Evolutionary conservation across 1,140 invertebrate species (phyloP).

Genomic region (Nilaparvata lugens): DNA sequence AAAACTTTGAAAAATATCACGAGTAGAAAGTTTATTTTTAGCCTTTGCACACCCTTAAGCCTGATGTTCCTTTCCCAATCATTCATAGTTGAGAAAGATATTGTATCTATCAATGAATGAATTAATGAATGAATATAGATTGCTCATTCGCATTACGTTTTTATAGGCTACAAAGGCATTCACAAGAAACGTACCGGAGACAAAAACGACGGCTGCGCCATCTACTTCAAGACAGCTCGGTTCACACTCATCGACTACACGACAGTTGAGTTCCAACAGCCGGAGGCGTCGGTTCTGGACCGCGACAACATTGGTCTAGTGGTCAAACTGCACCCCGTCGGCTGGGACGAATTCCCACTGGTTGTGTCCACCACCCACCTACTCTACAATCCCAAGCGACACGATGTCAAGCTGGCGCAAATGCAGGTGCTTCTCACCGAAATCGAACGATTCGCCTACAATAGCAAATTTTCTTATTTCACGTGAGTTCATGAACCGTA

Average conservation of each 20-base stretch:
- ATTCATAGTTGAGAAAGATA: no score
- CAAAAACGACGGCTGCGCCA: conserved; percentile 72
- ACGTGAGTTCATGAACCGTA: no score
- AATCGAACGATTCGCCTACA: conserved; percentile 66
- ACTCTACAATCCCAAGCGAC: conserved; percentile 81
- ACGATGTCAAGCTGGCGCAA: conserved; percentile 84
- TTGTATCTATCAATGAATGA: no score
- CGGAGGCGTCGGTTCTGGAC: conserved; percentile 48
- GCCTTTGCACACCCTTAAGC: no score
- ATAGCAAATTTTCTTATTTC: conserved; percentile 25
- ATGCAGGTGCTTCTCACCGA: conserved; percentile 68
- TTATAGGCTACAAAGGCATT: conserved; percentile 34
- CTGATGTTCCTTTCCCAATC: no score
- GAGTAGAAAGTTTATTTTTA: no score
- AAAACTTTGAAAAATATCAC: no score
- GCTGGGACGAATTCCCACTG: conserved; percentile 41
- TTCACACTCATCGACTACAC: conserved; percentile 52
- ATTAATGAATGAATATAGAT: no score
- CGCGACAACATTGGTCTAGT: conserved; percentile 83
- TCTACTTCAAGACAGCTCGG: conserved; percentile 57
- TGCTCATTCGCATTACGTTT: no score
- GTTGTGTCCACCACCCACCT: conserved; percentile 88
- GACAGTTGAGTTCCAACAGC: conserved; percentile 47
- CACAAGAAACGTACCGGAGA: conserved; percentile 40
- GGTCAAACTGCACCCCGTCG: conserved; percentile 47